Base-by-base conservation (phyloP, 30 jellyfish, hydroid and myxozoan species). In the Rhopilema esculentum region DNA sequence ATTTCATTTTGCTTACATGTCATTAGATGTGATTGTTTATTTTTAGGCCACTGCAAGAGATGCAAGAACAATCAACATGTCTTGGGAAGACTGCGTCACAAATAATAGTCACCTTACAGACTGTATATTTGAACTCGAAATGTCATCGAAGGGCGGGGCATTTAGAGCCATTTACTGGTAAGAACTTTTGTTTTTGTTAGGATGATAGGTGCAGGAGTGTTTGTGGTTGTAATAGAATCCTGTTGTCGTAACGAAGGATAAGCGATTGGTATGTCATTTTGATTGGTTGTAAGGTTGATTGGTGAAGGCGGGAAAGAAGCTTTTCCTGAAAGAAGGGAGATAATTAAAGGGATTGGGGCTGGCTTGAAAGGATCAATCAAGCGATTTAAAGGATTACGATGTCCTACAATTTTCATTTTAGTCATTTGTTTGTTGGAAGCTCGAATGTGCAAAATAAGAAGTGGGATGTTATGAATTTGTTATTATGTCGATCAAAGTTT, bases 31-130 rank as follows among this genome's bases (percentile, higher is more conserved):
- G 12, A 40, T 40, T 40, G 57, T 40, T 40, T 6, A 12, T 40
- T 6, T 40, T 16, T 80, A 92, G 98, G 95, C 88, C 27, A 57
- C 81, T 8, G 95, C 69, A 31, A 65, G 25, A 48, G 92, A 90
- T 77, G 92, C 97, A 0, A 64, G 85, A 8, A 76, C 90, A 19
- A 49, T 87, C 15, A 80, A 77, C n/a, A 28, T 92, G 24, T 72
- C 96, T 0, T 92, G 98, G 98, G 93, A 72, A 50, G 98, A 89
- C 28, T 75, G 96, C 77, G 88, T 92, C 16, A 87, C 91, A 24
- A 92, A 92, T 77, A 92, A 92, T 84, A 87, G 91, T 78, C 97
- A 88, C 80, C 75, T 81, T 1, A 80, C 95, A 40, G 75, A 80
- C 2, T 61, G 93, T 66, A 30, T 25, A 22, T 92, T 92, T 64